Evolutionary conservation across 2,888 invertebrate species (phyloP).

Genomic region (Falcaria lacertinaria): DNA sequence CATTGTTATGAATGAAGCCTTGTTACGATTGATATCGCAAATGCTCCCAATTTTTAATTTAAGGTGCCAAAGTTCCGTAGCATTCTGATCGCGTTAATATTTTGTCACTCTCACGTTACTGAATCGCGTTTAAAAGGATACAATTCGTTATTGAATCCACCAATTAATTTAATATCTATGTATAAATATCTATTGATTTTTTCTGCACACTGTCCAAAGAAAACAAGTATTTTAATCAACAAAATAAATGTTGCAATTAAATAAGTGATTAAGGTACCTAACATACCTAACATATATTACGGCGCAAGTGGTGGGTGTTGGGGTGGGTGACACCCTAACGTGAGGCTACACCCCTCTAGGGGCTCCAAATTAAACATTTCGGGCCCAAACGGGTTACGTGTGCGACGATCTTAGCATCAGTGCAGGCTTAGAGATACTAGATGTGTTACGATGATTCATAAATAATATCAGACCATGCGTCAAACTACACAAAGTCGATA

Average conservation of each 20-base stretch:
- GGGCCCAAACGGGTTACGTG: constrained; percentile 70
- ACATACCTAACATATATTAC: constrained; percentile 71
- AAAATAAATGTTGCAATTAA: constrained; percentile 77
- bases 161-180: no score
- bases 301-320: constrained; percentile 51
- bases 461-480: constrained; percentile 4
- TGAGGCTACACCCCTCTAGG: constrained; percentile 28
- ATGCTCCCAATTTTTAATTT: no score
- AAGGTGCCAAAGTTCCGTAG: no score
- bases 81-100: no score
- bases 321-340: constrained; percentile 26
- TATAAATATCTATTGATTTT: constrained; percentile 2
- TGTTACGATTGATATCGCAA: no score
- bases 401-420: constrained; percentile 52
- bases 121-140: no score
- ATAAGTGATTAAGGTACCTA: constrained; percentile 76
- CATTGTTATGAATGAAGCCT: no score
- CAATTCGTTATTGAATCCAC: no score
- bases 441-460: no score
- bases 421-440: no score
- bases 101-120: no score
- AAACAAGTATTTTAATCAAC: constrained; percentile 74
- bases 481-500: no score
- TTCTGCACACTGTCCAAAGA: constrained; percentile 42
- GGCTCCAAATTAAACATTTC: constrained; percentile 76